A percentile compares a stretch with the other conserved stretches of the same genome.
These are phyloP conservation scores for Serranus cabrilla DNA, from an alignment of 2,797 vertebrate species.

Conservation along the genomic window DNA sequence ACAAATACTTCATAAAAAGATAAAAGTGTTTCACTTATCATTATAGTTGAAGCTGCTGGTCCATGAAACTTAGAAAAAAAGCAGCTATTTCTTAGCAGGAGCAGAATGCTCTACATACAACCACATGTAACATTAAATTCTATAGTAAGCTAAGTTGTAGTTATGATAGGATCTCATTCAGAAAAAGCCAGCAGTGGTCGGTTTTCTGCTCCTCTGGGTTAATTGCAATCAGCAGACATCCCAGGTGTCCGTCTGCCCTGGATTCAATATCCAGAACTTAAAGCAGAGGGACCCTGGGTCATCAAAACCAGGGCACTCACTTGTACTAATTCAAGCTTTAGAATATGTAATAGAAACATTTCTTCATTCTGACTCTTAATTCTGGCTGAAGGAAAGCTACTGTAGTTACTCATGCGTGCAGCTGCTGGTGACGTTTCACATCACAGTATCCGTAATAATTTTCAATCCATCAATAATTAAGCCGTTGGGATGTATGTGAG, in stretches of 20 bases:
- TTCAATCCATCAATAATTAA: slow-evolving; percentile 72
- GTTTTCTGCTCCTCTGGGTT: neutral
- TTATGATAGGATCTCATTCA: neutral
- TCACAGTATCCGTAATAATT: slow-evolving; percentile 33
- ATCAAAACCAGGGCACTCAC: neutral
- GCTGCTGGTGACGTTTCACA: slow-evolving; percentile 46
- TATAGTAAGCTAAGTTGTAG: neutral
- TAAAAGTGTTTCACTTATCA: slow-evolving; percentile 16
- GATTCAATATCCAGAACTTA: slow-evolving; percentile 2
- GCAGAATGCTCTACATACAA: slow-evolving; percentile 5
- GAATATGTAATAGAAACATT: slow-evolving; percentile 20
- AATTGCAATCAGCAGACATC: slow-evolving; percentile 29
- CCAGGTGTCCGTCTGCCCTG: slow-evolving; percentile 25
- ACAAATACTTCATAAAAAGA: slow-evolving; percentile 3
- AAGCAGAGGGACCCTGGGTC: slow-evolving; percentile 10
- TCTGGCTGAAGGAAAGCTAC: slow-evolving; percentile 18
- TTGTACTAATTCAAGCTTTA: slow-evolving; percentile 24
- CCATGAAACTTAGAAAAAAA: slow-evolving; percentile 13
- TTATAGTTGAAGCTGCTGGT: slow-evolving; percentile 8
- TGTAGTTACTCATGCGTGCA: slow-evolving; percentile 22
- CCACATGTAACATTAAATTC: slow-evolving; percentile 12
- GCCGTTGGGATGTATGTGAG: slow-evolving; percentile 56
- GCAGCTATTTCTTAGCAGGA: slow-evolving; percentile 13
- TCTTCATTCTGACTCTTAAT: slow-evolving; percentile 34
- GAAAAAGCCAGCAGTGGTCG: neutral